Base-by-base conservation (phyloP, 1,140 invertebrate species). In the Drosophila ogumai region DNA sequence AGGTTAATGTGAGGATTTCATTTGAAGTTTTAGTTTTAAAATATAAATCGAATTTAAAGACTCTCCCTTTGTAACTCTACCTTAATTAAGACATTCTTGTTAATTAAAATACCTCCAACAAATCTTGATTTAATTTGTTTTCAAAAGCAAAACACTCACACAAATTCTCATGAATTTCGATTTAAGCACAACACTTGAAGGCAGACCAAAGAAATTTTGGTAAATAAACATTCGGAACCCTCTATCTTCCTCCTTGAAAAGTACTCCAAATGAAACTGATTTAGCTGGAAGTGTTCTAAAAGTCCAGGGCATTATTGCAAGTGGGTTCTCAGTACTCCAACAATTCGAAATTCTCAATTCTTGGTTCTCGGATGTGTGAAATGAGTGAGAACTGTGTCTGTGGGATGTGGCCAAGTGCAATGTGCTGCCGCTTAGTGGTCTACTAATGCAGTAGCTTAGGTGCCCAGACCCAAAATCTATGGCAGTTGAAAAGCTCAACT, bases 391-490 rank as follows among this genome's bases (percentile, higher is more conserved):
- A 22, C 36, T 47, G 57, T 36, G 57, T 36, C 40, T 52, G 41
- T 65, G 63, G 59, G 43, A 43, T 56, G 52, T 38, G 65, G 43
- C 38, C 49, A 56, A 79, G 34, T 73, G 71, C 81, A 61, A 59
- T 66, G 61, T 87, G 57, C 58, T 79, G 65, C 57, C 66, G 46
- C 61, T 63, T 79, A 68, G 81, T 85, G 72, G 72, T 81, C 63
- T 43, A 57, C 82, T 87, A 82, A 82, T 82, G 80, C 84, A 36
- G 28, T 41, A 64, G 82, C 82, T 86, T 78, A 75, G 36, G 34
- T 19, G 38, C 32, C 31, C 49, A 44, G 25, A 60, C 22, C 22
- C 46, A 22, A 36, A 17, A 34, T 41, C 47, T 31, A 32, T 46
- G 10, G 43, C 41, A 64, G 28, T 32, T 17, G 12, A 38, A 46